These are phyloP conservation scores for Brassicogethes aeneus DNA, from an alignment of 2,888 invertebrate species.

Conservation along the genomic window DNA sequence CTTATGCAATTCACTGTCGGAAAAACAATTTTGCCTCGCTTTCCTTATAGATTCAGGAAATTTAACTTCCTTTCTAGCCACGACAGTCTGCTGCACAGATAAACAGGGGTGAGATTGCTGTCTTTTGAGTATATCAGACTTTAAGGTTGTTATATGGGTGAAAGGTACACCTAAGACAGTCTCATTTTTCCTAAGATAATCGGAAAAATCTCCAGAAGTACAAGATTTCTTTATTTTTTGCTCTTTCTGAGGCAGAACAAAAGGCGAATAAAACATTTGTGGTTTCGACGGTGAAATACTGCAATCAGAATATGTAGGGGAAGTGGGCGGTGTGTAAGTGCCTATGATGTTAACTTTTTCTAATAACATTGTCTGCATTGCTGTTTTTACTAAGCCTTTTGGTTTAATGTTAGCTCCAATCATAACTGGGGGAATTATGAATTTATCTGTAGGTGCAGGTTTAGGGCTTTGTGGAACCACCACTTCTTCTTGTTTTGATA, in stretches of 20 bases:
- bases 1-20: constrained; percentile 23
- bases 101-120: constrained; percentile 19
- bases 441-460: neutral
- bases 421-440: constrained; percentile 21
- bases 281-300: neutral
- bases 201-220: constrained; percentile 27
- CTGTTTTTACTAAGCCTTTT: constrained; percentile 28
- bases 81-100: constrained; percentile 1
- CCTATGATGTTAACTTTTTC: constrained; percentile 34
- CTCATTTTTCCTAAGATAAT: constrained; percentile 34
- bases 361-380: constrained; percentile 34
- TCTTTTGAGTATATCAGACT: constrained; percentile 14
- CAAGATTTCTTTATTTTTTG: constrained; percentile 16
- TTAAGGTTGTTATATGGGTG: constrained; percentile 32
- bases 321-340: constrained; percentile 28
- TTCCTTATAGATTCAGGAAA: neutral
- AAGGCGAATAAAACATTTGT: constrained; percentile 7
- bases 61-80: neutral
- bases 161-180: constrained; percentile 49
- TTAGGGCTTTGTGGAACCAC: constrained; percentile 1
- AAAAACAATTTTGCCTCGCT: constrained; percentile 16
- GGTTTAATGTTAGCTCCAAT: constrained; percentile 8
- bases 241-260: constrained; percentile 8
- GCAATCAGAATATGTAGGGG: constrained; percentile 16
- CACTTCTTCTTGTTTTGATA: constrained; percentile 3